Conservation (phyloP, 2,797 vertebrate species). For the Ceryle rudis region DNA sequence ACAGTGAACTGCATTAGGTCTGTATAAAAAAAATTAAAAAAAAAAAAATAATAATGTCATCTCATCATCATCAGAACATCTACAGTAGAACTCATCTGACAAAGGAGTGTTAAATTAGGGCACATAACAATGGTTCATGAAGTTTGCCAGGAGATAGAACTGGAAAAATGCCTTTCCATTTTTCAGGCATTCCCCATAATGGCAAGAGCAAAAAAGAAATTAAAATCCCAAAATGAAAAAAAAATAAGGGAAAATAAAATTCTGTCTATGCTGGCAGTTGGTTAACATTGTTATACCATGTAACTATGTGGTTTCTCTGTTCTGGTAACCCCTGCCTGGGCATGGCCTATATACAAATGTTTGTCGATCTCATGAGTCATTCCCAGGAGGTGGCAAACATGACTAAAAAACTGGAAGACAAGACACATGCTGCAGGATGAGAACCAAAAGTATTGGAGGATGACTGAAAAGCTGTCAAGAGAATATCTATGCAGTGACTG, state of each 20-base stretch:
- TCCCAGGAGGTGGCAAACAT: constrained; percentile 47
- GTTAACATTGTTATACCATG: constrained; percentile 15
- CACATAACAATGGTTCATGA: constrained; percentile 52
- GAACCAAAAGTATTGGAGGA: background rate
- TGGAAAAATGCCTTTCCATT: constrained; percentile 54
- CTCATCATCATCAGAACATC: background rate
- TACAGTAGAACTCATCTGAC: background rate
- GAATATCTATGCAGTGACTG: background rate
- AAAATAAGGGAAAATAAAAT: background rate
- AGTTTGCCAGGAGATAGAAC: constrained; percentile 44
- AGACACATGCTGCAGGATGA: background rate
- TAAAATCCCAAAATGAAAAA: constrained; percentile 31
- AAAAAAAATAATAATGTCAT: background rate
- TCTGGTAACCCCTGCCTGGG: constrained; percentile 61
- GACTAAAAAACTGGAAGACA: constrained; percentile 16
- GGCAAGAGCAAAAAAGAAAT: constrained; percentile 60
- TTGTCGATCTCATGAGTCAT: constrained; percentile 27
- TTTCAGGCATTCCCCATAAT: constrained; percentile 44
- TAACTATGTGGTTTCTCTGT: constrained; percentile 61
- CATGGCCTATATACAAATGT: constrained; percentile 10
- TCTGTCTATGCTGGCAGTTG: constrained; percentile 34
- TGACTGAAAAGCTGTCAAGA: background rate
- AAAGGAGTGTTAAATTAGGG: constrained; percentile 45
- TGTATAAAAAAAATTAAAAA: background rate
- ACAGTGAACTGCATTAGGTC: background rate